phyloP scores from a whole-genome alignment of 2,113 vertebrate species.

The Phrynocephalus versicolor region DNA sequence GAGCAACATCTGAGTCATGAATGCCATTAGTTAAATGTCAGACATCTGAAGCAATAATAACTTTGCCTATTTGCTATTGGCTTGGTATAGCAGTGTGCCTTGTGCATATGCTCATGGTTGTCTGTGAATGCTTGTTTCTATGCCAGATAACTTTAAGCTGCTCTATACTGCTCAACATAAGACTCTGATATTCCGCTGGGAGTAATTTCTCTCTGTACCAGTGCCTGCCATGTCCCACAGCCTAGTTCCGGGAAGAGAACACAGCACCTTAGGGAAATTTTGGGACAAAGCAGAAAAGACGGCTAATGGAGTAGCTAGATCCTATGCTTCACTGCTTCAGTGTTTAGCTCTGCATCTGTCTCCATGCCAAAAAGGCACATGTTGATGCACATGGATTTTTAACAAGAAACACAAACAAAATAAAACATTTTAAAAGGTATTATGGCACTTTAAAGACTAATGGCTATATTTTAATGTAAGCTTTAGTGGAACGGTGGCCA shows the following conservation, averaged over 20 bases:
- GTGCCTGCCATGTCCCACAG: not conserved
- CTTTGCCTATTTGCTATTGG: conserved; percentile 48
- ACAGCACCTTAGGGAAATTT: not conserved
- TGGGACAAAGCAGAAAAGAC: not conserved
- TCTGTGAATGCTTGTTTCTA: not conserved
- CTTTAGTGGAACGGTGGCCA: no score
- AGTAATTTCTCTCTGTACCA: not conserved
- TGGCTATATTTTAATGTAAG: no score
- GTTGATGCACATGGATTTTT: not conserved
- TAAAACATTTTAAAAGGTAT: no score
- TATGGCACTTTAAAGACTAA: no score
- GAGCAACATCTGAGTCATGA: conserved; percentile 3
- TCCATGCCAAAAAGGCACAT: not conserved
- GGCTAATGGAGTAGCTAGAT: not conserved
- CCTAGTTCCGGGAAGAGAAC: not conserved
- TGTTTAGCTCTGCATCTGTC: not conserved
- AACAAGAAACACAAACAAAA: no score
- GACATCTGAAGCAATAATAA: conserved; percentile 37
- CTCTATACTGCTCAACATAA: not conserved
- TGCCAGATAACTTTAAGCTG: no score
- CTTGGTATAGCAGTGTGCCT: conserved; percentile 3
- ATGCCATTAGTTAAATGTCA: conserved; percentile 11
- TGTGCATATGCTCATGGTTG: not conserved
- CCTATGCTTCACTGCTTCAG: no score
- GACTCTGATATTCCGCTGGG: not conserved